These are phyloP conservation scores for Sphaeridia pumilis DNA, from an alignment of 2,888 invertebrate genomes.

Conservation along the genomic window DNA sequence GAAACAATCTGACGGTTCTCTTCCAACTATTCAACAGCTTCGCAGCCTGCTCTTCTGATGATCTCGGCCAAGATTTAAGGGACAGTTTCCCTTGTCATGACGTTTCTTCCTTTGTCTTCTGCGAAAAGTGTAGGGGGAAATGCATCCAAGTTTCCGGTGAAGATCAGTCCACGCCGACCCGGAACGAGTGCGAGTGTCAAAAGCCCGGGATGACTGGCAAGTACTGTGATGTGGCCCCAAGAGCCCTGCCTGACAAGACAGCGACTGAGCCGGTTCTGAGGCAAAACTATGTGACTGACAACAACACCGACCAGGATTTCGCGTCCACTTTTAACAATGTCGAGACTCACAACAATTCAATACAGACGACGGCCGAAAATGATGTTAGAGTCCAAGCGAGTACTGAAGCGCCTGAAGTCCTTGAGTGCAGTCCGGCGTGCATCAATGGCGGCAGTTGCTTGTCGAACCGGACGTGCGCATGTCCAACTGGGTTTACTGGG, in stretches of 20 bases:
- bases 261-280: no score
- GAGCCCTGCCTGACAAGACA: conserved; percentile 2
- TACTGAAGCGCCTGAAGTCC: no score
- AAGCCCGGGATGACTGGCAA: neutral
- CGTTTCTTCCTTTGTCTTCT: conserved; percentile 24
- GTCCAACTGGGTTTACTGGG: conserved; percentile 49
- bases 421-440: conserved; percentile 43
- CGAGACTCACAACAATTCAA: no score
- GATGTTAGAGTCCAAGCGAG: no score
- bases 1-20: conserved; percentile 9
- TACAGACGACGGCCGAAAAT: no score
- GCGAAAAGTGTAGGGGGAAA: conserved; percentile 21
- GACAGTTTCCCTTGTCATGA: conserved; percentile 23
- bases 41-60: conserved; percentile 20
- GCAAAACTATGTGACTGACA: no score
- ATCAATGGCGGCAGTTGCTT: conserved; percentile 53
- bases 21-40: conserved; percentile 18
- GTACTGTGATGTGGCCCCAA: conserved; percentile 1
- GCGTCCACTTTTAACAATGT: no score
- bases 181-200: conserved; percentile 26
- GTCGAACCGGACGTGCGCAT: conserved; percentile 50
- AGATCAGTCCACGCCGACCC: no score
- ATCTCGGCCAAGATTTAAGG: conserved; percentile 18
- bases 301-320: no score
- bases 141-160: conserved; percentile 16